Base-by-base conservation (phyloP, 2,113 vertebrate species). In the Phaethornis superciliosus region DNA sequence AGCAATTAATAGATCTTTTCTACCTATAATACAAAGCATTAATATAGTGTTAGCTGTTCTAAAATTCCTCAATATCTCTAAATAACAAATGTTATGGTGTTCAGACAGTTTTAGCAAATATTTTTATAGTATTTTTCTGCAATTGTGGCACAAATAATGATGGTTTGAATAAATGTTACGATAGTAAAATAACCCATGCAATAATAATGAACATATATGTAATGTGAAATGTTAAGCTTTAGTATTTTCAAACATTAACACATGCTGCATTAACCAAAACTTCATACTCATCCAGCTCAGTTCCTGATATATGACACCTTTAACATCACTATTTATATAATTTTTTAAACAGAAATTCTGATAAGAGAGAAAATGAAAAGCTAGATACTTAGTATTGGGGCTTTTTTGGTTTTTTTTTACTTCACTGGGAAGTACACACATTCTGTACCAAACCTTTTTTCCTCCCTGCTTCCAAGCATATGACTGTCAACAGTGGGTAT, bases 1-100 rank as follows among this genome's bases (percentile, higher is more conserved):
- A 95, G 82, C 69, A 95, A 95, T 87, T 95, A 94, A 85, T 93
- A 84, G 47, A 72, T 21, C 78, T 22, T 77, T 3, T 91, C 22
- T 47, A 74, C 42, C 24, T 46, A 51, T 55, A 82, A 90, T 51
- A 79, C 24, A 85, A 85, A 81, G 47, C 22, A 85, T 16, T 83
- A 85, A 69, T 60, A 32, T 11, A 44, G 33, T 22, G 46, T 52
- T 87, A 94, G 21, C 33, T 40, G 22, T 47, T 85, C 46, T 64
- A 87, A 71, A 92, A 75, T 14, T 49, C 37, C 10, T 69, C n/a
- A 55, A 58, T 24, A 60, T 55, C 19, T 42, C 55, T 54, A 56
- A 80, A 67, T 32, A 81, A 26, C 5, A 63, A 85, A 69, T 20
- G 7, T 5, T 84, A 47, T 26, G 26, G 13, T 62, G 72, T 77